Conservation (phyloP, 2,113 vertebrate genomes). For the Rhabdomys dilectus region DNA sequence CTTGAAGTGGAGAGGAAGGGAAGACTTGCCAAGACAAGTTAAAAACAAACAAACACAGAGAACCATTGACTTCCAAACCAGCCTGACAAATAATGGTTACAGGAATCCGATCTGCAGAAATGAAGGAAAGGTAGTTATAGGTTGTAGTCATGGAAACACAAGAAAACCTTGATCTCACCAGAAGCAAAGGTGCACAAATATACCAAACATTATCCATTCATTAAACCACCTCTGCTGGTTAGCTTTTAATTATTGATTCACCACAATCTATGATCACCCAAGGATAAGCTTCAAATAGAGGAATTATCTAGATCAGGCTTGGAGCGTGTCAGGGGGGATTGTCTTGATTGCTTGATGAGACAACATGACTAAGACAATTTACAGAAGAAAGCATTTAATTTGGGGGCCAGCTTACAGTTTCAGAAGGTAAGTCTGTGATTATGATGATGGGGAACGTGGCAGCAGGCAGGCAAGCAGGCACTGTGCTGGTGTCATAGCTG, state of each 20-base stretch:
- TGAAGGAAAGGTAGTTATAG: background rate
- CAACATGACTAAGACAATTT: background rate
- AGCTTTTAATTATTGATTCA: background rate
- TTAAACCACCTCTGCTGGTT: background rate
- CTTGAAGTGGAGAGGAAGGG: background rate
- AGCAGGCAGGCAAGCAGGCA: background rate
- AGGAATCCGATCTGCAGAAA: background rate
- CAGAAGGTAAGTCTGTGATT: background rate
- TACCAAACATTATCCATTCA: background rate
- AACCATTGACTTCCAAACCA: background rate
- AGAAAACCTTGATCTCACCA: background rate
- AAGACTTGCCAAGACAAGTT: background rate
- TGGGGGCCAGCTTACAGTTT: background rate
- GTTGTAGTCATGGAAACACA: background rate
- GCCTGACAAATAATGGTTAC: background rate
- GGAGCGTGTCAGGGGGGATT: too few species aligned
- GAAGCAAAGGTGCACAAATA: background rate
- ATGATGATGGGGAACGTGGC: too few species aligned
- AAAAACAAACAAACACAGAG: background rate
- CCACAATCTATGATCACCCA: background rate
- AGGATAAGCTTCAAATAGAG: background rate
- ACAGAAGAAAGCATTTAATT: background rate
- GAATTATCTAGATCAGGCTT: background rate
- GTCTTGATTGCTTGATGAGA: background rate
- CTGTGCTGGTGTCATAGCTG: background rate